A percentile compares a stretch with the other conserved stretches of the same genome.
phyloP scores from a whole-genome alignment of 2,888 invertebrate species.

The Idaea aversata region DNA sequence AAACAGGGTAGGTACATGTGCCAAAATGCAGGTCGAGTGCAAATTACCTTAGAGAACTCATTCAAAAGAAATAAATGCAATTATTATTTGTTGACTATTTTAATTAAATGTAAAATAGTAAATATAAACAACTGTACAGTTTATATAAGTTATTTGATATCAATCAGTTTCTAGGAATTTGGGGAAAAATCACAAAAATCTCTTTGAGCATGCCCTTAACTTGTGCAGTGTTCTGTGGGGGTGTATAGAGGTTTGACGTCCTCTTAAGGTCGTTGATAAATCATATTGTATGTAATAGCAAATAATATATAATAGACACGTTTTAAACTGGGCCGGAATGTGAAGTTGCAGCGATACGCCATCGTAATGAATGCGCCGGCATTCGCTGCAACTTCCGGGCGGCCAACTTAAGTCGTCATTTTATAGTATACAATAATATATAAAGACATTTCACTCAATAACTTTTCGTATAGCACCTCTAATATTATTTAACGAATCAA shows the following conservation, averaged over 20 bases:
- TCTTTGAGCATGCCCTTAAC: conserved; percentile 69
- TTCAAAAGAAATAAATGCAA: conserved; percentile 50
- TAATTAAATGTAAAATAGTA: conserved; percentile 67
- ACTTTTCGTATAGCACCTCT: conserved; percentile 25
- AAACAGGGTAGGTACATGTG: conserved; percentile 22
- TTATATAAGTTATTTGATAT: conserved; percentile 63
- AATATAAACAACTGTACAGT: conserved; percentile 72
- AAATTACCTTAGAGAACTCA: conserved; percentile 18
- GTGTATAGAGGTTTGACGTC: conserved; percentile 27
- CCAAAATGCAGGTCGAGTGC: conserved; percentile 18
- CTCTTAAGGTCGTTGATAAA: conserved; percentile 23
- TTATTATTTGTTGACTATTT: conserved; percentile 66
- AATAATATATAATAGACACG: conserved; percentile 3
- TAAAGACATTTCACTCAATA: conserved; percentile 24
- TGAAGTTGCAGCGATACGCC: neutral
- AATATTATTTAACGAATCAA: conserved; percentile 10
- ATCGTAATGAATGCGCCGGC: conserved; percentile 18
- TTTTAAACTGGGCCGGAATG: neutral
- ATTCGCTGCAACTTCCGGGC: conserved; percentile 4
- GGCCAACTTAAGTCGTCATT: neutral
- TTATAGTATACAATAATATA: conserved; percentile 20
- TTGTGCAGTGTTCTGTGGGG: conserved; percentile 59
- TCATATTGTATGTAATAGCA: conserved; percentile 18
- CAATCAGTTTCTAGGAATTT: conserved; percentile 45
- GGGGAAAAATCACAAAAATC: conserved; percentile 52